Evolutionary conservation across 1,140 invertebrate genomes (phyloP), one percentile per base, ranked within the genome.

Genomic region (Popillia japonica): DNA sequence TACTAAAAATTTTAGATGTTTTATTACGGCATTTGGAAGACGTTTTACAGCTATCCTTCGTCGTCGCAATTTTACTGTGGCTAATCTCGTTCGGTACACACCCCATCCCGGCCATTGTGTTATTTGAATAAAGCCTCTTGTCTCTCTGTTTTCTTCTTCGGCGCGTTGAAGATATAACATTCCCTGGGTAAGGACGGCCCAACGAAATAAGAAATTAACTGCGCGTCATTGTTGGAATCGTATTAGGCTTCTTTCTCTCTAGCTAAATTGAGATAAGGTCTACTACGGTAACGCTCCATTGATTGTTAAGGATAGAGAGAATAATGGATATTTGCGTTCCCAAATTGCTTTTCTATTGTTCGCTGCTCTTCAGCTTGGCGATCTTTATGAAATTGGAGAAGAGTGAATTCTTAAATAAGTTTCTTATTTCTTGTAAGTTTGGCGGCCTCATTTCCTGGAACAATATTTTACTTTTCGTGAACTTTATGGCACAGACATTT

Each of bases 211-310:
- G 48, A 55, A 55, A 55, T 55, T 55, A 55, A 55, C 48, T 55
- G 48, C 48, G 11, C 6, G 48, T 6, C 17, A 55, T 55, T 55
- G 48, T 55, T 14, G 17, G 11, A 7, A 17, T n/a, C 14, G 48
- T 17, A 17, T 55, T 17, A n/a, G 48, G 48, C 48, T 55, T 17
- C 48, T 55, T 55, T 55, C 48, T 55, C 14, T 55, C 48, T 55
- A 55, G n/a, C 48, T n/a, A 55, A 55, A 55, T 55, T 55, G 48
- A 55, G 48, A 55, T 55, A n/a, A 55, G 48, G 48, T 55, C 48
- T 14, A 55, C 14, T 14, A 17, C n/a, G 48, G 48, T 17, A 55
- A 17, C 14, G 48, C 11, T n/a, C 48, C 11, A 6, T 17, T 6
- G 14, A n/a, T 55, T 17, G 48, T 17, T 17, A 17, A 55, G 48